Evolutionary conservation across 2,888 invertebrate genomes (phyloP), one percentile per base, ranked within the genome.

Genomic region (Xestobium rufovillosum): DNA sequence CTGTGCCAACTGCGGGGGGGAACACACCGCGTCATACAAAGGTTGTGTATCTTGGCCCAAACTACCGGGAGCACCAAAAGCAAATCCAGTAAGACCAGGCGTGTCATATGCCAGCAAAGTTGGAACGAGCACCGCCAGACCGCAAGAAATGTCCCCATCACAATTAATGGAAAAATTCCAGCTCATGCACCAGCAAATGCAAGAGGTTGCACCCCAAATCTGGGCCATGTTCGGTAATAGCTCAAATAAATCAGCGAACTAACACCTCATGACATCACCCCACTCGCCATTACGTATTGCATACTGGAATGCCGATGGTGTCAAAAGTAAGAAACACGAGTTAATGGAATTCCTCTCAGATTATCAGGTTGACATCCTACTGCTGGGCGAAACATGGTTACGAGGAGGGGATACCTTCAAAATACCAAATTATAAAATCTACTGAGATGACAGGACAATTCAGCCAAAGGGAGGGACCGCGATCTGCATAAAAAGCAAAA

Each of bases 231-330:
- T 23, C n/a, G 23, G 23, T n/a, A n/a, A 8, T 23, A 23, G n/a
- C 23, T 8, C 23, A 8, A 8, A 23, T 8, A 8, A 23, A 23
- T 23, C 23, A 23, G 8, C 23, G n/a, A 8, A 8, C 8, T 23
- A 23, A 23, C n/a, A 23, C 23, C 8, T n/a, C 23, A 8, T 23
- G n/a, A 8, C 23, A 8, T 23, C 8, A 8, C 23, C 8, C 8
- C 23, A 23, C n/a, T 23, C 23, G 8, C 23, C 23, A n/a, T n/a
- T 23, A 8, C 8, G 8, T 8, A n/a, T 23, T 8, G 23, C 23
- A 23, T 23, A 23, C 23, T 23, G 23, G 23, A 23, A 23, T 23
- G 23, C 23, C n/a, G 23, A 8, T 23, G 23, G 23, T 8, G n/a
- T 23, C n/a, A 23, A 8, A 8, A 8, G 8, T 8, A 23, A 23